phyloP scores from a whole-genome alignment of 2,888 invertebrate genomes.

The Parnassius glacialis region DNA sequence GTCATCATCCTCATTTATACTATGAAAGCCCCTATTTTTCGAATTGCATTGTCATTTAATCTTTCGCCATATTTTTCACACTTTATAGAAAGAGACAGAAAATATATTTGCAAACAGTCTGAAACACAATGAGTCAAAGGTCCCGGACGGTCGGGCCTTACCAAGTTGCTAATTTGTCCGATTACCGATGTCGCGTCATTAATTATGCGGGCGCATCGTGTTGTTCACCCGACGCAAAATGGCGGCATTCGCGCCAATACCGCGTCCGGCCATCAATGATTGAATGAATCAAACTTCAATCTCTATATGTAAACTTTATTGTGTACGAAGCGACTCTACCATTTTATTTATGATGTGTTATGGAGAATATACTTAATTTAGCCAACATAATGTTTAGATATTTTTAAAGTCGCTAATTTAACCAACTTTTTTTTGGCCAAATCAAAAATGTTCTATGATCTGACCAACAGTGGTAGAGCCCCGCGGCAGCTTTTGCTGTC shows the following conservation, averaged over 20 bases:
- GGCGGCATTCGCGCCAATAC: slow-evolving; percentile 37
- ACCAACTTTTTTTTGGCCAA: too few species aligned
- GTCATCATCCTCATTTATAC: too few species aligned
- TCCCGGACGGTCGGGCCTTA: slow-evolving; percentile 42
- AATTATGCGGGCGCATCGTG: slow-evolving; percentile 43
- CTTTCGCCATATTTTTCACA: neutral
- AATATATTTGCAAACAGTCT: slow-evolving; percentile 39
- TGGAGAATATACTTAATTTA: too few species aligned
- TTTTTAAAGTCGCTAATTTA: too few species aligned
- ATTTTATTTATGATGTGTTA: neutral
- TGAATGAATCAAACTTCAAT: slow-evolving; percentile 42
- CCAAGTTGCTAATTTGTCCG: slow-evolving; percentile 55
- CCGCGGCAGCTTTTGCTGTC: too few species aligned
- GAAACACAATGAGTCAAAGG: slow-evolving; percentile 47
- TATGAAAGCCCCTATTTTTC: too few species aligned
- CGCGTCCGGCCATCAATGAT: slow-evolving; percentile 38
- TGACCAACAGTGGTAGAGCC: too few species aligned
- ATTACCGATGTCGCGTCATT: slow-evolving; percentile 43
- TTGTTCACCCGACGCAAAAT: slow-evolving; percentile 34
- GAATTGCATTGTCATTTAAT: slow-evolving; percentile 1
- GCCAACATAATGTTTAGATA: too few species aligned
- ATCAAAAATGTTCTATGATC: too few species aligned
- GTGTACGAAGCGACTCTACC: neutral
- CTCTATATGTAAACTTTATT: slow-evolving; percentile 30
- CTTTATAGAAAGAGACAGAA: slow-evolving; percentile 24